Percentiles rank a stretch among this genome's conserved stretches.
phyloP scores from a whole-genome alignment of 2,888 invertebrate species.

The Drosophila formosana region DNA sequence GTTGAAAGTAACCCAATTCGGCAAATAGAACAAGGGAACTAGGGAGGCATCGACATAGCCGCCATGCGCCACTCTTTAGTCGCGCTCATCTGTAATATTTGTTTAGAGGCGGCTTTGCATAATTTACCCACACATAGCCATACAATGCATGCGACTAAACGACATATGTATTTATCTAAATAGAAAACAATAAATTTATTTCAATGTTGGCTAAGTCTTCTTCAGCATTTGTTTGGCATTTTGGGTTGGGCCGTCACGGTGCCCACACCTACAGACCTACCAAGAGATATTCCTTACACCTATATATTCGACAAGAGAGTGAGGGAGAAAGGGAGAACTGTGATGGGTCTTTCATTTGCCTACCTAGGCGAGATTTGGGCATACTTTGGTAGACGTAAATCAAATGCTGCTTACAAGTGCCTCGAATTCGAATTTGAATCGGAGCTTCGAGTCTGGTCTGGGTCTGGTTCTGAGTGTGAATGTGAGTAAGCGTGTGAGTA shows the following conservation, averaged over 20 bases:
- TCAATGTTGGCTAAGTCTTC: conserved; percentile 40
- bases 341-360: conserved; percentile 39
- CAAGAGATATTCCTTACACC: neutral
- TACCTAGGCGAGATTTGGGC: conserved; percentile 38
- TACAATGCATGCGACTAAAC: neutral
- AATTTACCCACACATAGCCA: conserved; percentile 40
- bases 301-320: neutral
- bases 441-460: conserved; percentile 2
- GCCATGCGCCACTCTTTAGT: conserved; percentile 38
- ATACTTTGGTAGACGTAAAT: conserved; percentile 62
- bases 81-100: conserved; percentile 42
- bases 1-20: conserved; percentile 81
- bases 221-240: conserved; percentile 33
- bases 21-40: conserved; percentile 35
- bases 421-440: conserved; percentile 19
- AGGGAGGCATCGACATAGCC: conserved; percentile 20
- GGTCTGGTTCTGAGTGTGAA: conserved; percentile 8
- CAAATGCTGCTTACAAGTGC: conserved; percentile 68
- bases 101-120: conserved; percentile 59
- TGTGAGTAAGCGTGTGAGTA: conserved; percentile 6
- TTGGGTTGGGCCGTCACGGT: conserved; percentile 58
- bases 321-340: conserved; percentile 12
- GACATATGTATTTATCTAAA: conserved; percentile 47
- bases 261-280: conserved; percentile 28
- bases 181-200: conserved; percentile 71